These are phyloP conservation scores for Andrena bucephala DNA, from an alignment of 2,888 invertebrate genomes.

Conservation along the genomic window DNA sequence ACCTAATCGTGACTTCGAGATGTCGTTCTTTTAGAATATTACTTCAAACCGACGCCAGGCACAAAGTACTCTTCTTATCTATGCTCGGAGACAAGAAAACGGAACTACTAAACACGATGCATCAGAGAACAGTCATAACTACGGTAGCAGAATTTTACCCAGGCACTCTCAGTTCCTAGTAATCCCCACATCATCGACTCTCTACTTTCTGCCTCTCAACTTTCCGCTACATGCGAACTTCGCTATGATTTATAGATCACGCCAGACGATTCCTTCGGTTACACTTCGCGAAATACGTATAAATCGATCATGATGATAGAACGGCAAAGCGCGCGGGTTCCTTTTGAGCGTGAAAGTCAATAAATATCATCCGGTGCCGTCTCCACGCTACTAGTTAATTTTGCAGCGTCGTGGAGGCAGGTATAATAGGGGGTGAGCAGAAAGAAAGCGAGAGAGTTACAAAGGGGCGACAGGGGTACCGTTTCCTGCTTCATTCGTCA, in stretches of 20 bases:
- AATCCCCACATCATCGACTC: too few species aligned
- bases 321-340: constrained; percentile 18
- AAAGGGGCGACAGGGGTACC: constrained; percentile 68
- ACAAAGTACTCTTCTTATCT: too few species aligned
- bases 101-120: too few species aligned
- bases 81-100: too few species aligned
- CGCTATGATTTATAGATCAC: constrained; percentile 26
- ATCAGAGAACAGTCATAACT: too few species aligned
- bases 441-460: constrained; percentile 50
- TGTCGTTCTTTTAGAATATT: too few species aligned
- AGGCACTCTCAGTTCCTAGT: too few species aligned
- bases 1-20: too few species aligned
- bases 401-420: not conserved
- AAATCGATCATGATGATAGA: constrained; percentile 21
- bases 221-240: not conserved
- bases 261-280: constrained; percentile 17
- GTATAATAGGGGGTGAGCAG: not conserved
- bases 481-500: constrained; percentile 82
- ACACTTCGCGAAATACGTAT: constrained; percentile 9
- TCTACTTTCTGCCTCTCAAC: too few species aligned
- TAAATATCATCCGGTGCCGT: constrained; percentile 48
- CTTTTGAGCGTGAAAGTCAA: constrained; percentile 41
- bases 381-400: constrained; percentile 47
- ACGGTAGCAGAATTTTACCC: too few species aligned
- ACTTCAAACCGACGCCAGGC: too few species aligned